Conservation (phyloP, 2,113 vertebrate genomes). For the Callospermophilus lateralis region DNA sequence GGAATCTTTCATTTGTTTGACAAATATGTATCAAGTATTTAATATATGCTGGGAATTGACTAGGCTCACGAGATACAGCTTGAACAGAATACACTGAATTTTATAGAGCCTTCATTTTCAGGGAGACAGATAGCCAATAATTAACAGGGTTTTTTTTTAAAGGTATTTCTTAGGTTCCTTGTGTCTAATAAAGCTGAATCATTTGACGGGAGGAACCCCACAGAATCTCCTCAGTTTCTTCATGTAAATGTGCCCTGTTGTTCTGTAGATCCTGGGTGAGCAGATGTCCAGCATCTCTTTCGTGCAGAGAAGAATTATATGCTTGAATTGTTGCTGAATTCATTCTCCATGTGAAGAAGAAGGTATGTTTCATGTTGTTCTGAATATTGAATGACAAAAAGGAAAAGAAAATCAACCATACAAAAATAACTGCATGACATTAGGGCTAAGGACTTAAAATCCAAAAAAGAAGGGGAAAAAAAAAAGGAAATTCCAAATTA, state of each 20-base stretch:
- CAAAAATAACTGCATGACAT: constrained; percentile 49
- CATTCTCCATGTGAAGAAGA: constrained; percentile 64
- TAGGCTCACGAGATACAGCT: neutral
- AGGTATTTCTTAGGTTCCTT: neutral
- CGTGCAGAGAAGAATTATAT: constrained; percentile 62
- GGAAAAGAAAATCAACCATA: constrained; percentile 49
- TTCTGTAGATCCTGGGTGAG: constrained; percentile 65
- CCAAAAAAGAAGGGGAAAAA: neutral
- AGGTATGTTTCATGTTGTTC: constrained; percentile 56
- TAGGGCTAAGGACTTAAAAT: constrained; percentile 7
- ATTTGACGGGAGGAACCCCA: neutral
- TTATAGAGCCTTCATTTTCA: neutral
- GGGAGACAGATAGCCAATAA: neutral
- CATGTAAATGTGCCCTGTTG: neutral
- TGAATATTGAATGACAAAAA: constrained; percentile 53
- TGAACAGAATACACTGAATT: neutral
- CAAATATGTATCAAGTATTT: neutral
- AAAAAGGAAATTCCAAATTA: constrained; percentile 61
- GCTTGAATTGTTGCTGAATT: constrained; percentile 66
- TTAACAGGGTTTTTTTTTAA: neutral
- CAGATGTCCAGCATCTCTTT: constrained; percentile 72
- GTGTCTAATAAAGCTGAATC: constrained; percentile 6
- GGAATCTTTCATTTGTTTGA: neutral
- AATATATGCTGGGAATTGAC: neutral
- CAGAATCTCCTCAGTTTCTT: neutral